phyloP scores from a whole-genome alignment of 2,797 vertebrate genomes.

The Cyclopterus lumpus region DNA sequence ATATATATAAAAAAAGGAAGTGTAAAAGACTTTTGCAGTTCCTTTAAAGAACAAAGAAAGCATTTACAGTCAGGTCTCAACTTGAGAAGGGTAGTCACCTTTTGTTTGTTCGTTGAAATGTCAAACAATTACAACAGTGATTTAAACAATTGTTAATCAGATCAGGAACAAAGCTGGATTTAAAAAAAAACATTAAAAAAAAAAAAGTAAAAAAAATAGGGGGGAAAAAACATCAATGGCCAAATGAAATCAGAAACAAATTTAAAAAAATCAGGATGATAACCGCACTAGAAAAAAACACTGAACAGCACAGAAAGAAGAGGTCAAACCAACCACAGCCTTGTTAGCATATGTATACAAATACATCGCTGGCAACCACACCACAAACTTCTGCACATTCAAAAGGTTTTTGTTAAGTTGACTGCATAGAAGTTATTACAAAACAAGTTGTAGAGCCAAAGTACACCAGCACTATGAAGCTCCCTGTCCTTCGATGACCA shows the following conservation, averaged over 20 bases:
- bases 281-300: slow-evolving; percentile 59
- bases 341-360: slow-evolving; percentile 33
- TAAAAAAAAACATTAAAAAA: not conserved
- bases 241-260: slow-evolving; percentile 38
- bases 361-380: slow-evolving; percentile 38
- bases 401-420: not conserved
- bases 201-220: no score
- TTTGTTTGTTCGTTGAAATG: slow-evolving; percentile 49
- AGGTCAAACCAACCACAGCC: slow-evolving; percentile 50
- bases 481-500: slow-evolving; percentile 7
- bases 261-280: slow-evolving; percentile 39
- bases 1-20: slow-evolving; percentile 71
- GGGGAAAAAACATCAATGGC: slow-evolving; percentile 4
- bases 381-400: slow-evolving; percentile 19
- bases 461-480: slow-evolving; percentile 2
- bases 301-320: slow-evolving; percentile 53
- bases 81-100: slow-evolving; percentile 64
- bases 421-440: slow-evolving; percentile 15
- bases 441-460: slow-evolving; percentile 18
- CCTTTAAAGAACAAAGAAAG: slow-evolving; percentile 74
- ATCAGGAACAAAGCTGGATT: slow-evolving; percentile 47
- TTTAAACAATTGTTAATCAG: slow-evolving; percentile 31
- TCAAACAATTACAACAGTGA: slow-evolving; percentile 38
- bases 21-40: slow-evolving; percentile 79
- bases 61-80: slow-evolving; percentile 73